Percentiles rank a stretch among this genome's conserved stretches.
These are phyloP conservation scores for Drosophila seguyi DNA, from an alignment of 1,140 invertebrate species.

Conservation along the genomic window DNA sequence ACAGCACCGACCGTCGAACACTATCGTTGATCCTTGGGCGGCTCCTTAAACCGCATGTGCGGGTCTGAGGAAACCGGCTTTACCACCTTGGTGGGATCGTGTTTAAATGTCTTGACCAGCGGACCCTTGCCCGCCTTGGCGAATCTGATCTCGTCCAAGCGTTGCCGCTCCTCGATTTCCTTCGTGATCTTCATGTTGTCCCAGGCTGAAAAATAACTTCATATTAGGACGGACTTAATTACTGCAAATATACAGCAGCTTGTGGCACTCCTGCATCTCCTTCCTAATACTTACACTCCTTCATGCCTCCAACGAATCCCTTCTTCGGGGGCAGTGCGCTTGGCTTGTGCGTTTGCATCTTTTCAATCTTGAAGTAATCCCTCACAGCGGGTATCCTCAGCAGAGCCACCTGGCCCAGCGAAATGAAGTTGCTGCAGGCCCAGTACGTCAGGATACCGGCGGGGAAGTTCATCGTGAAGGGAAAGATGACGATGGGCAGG, in stretches of 20 bases:
- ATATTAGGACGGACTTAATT: not conserved
- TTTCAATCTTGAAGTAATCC: constrained; percentile 92
- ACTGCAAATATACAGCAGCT: not conserved
- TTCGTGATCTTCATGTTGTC: constrained; percentile 93
- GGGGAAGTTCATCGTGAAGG: constrained; percentile 95
- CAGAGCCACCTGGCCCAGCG: constrained; percentile 91
- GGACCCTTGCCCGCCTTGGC: constrained; percentile 93
- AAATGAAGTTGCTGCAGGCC: constrained; percentile 95
- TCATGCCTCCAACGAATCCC: constrained; percentile 91
- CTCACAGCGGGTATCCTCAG: constrained; percentile 91
- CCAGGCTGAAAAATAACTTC: constrained; percentile 87
- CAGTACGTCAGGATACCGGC: constrained; percentile 96
- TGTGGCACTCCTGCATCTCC: not conserved
- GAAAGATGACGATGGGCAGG: constrained; percentile 93
- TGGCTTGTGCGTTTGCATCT: constrained; percentile 87
- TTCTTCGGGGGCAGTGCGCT: constrained; percentile 89
- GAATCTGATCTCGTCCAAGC: constrained; percentile 92
- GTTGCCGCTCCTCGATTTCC: constrained; percentile 91
- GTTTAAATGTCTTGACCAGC: constrained; percentile 93
- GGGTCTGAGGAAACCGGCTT: constrained; percentile 41
- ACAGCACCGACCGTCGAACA: constrained; percentile 19
- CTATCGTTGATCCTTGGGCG: constrained; percentile 27
- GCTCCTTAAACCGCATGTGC: constrained; percentile 47
- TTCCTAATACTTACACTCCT: constrained; percentile 90
- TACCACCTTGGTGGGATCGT: constrained; percentile 90